These are phyloP conservation scores for Nomada flava DNA, from an alignment of 2,888 invertebrate genomes.

Conservation along the genomic window DNA sequence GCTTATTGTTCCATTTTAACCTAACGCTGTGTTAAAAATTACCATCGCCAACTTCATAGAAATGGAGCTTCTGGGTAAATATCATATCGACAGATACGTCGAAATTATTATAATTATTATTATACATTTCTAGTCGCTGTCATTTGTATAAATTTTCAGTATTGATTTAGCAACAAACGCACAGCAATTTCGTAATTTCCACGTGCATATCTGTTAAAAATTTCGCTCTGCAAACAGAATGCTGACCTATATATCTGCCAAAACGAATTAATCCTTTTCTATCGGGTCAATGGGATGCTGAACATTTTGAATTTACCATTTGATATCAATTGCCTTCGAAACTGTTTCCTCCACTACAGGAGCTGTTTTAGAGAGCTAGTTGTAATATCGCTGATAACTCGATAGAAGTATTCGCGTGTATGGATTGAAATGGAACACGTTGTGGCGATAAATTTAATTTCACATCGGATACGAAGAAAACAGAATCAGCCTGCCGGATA, in stretches of 20 bases:
- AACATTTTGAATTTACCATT: conserved; percentile 11
- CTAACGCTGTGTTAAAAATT: background rate
- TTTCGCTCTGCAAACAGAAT: conserved; percentile 10
- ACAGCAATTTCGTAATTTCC: background rate
- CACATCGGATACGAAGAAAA: background rate
- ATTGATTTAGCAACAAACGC: background rate
- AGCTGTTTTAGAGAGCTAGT: too few species aligned
- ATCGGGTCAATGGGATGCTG: conserved; percentile 1
- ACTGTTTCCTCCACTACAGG: too few species aligned
- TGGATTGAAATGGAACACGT: background rate
- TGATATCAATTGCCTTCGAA: background rate
- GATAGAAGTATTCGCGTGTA: too few species aligned
- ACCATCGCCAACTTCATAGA: background rate
- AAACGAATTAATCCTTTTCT: background rate
- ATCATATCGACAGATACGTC: too few species aligned
- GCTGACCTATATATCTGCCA: background rate
- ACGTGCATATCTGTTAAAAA: background rate
- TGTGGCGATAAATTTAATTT: background rate
- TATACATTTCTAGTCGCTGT: background rate
- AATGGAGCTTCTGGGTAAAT: background rate
- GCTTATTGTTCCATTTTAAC: background rate
- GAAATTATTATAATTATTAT: too few species aligned
- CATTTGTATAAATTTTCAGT: background rate
- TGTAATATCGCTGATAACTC: too few species aligned
- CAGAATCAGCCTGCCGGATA: conserved; percentile 2